Percentiles rank a stretch among this genome's conserved stretches.
phyloP scores from a whole-genome alignment of 2,113 vertebrate genomes.

The Trichechus manatus region DNA sequence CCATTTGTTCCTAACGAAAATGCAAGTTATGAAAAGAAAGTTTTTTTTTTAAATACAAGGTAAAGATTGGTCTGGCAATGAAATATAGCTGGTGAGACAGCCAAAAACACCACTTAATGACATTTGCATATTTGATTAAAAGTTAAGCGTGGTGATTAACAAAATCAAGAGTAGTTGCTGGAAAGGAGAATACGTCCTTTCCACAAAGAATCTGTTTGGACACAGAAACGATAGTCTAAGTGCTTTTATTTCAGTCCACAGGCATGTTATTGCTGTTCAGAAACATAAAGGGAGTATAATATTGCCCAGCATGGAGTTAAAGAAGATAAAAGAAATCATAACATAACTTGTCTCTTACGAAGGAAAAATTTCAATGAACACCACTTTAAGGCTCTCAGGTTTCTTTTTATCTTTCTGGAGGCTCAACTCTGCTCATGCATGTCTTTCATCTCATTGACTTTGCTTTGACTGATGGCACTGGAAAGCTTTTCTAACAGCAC shows the following conservation, averaged over 20 bases:
- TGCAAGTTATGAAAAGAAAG: constrained; percentile 57
- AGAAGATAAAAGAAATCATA: constrained; percentile 64
- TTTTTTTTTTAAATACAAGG: constrained; percentile 79
- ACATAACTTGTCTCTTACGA: constrained; percentile 54
- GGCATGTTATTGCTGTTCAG: constrained; percentile 44
- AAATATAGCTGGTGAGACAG: constrained; percentile 54
- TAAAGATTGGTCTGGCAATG: constrained; percentile 57
- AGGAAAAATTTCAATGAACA: constrained; percentile 70
- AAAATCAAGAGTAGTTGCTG: constrained; percentile 67
- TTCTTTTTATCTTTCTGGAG: constrained; percentile 71
- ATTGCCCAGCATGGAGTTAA: constrained; percentile 26
- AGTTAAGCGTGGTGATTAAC: constrained; percentile 76
- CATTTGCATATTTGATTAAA: constrained; percentile 75
- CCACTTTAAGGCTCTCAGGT: constrained; percentile 64
- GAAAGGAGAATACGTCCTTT: constrained; percentile 18
- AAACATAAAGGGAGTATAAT: constrained; percentile 46
- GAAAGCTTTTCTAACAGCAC: constrained; percentile 12
- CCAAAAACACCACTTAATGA: constrained; percentile 68
- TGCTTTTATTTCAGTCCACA: constrained; percentile 42
- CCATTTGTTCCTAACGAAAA: constrained; percentile 30
- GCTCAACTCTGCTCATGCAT: not conserved
- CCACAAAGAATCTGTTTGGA: constrained; percentile 72
- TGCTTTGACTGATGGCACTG: constrained; percentile 32
- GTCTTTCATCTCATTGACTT: constrained; percentile 72
- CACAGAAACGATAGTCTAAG: constrained; percentile 6